Percentiles rank a stretch among this genome's conserved stretches.
Conservation (phyloP, 2,888 invertebrate species). For the Leucophenga maculata region DNA sequence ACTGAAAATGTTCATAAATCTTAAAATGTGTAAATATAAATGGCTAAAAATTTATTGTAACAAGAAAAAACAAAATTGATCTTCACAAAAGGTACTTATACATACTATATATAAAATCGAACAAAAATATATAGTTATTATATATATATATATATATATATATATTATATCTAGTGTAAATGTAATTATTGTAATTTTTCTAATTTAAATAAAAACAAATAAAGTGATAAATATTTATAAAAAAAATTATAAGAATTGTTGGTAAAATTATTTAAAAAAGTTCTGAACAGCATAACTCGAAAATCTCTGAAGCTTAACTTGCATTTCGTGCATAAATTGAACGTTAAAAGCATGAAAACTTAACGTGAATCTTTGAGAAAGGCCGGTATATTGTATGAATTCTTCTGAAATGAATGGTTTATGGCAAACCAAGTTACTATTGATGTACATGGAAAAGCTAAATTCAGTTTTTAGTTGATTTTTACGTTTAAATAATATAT, state of each 20-base stretch:
- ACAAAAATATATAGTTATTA: conserved; percentile 34
- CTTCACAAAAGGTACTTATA: conserved; percentile 23
- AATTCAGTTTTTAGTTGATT: no score
- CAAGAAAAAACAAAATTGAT: conserved; percentile 10
- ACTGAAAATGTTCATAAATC: conserved; percentile 20
- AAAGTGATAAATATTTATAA: conserved; percentile 42
- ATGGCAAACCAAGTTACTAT: no score
- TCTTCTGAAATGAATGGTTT: no score
- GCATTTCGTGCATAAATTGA: no score
- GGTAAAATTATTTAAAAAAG: no score
- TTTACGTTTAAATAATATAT: no score
- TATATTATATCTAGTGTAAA: conserved; percentile 58
- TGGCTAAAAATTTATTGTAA: not conserved
- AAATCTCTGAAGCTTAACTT: no score
- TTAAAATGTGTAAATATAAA: conserved; percentile 13
- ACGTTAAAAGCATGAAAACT: no score
- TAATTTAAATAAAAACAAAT: conserved; percentile 60
- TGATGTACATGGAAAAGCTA: no score
- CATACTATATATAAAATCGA: not conserved
- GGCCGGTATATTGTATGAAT: no score
- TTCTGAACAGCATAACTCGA: no score
- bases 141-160: conserved; percentile 44
- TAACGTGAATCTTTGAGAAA: no score
- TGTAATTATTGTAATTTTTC: conserved; percentile 61
- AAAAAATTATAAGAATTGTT: not conserved